Evolutionary conservation across 2,113 vertebrate species (phyloP).

Genomic region (Piprites chloris): DNA sequence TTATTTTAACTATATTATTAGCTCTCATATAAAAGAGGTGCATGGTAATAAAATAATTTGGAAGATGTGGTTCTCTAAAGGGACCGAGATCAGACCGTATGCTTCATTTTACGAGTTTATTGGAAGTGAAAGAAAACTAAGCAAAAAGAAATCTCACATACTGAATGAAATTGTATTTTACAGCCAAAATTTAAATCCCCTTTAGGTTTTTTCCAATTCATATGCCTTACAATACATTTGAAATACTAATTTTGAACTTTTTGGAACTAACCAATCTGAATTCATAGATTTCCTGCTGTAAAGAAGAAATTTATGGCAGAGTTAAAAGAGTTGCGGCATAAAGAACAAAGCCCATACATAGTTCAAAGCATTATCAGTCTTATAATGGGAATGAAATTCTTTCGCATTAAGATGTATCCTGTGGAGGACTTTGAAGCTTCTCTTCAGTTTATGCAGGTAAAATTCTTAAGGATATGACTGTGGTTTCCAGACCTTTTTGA

Average conservation of each 20-base stretch:
- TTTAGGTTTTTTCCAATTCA: not conserved
- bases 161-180: not conserved
- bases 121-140: not conserved
- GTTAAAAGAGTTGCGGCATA: slow-evolving; percentile 93
- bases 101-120: not conserved
- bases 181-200: not conserved
- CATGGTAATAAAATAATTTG: not conserved
- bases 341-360: slow-evolving; percentile 91
- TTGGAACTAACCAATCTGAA: slow-evolving; percentile 8
- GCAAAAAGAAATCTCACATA: not conserved
- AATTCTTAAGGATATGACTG: not conserved
- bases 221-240: not conserved
- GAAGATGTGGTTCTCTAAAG: not conserved
- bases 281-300: slow-evolving; percentile 89
- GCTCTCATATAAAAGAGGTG: not conserved
- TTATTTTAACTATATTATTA: not conserved
- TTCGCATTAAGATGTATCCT: slow-evolving; percentile 98
- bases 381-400: slow-evolving; percentile 99
- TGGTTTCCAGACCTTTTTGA: not conserved
- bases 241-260: not conserved
- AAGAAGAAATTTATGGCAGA: slow-evolving; percentile 98
- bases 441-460: slow-evolving; percentile 99
- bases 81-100: not conserved
- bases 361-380: slow-evolving; percentile 97
- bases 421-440: slow-evolving; percentile 99